Base-by-base conservation (phyloP, 2,113 vertebrate species). In the Ammospiza caudacuta region DNA sequence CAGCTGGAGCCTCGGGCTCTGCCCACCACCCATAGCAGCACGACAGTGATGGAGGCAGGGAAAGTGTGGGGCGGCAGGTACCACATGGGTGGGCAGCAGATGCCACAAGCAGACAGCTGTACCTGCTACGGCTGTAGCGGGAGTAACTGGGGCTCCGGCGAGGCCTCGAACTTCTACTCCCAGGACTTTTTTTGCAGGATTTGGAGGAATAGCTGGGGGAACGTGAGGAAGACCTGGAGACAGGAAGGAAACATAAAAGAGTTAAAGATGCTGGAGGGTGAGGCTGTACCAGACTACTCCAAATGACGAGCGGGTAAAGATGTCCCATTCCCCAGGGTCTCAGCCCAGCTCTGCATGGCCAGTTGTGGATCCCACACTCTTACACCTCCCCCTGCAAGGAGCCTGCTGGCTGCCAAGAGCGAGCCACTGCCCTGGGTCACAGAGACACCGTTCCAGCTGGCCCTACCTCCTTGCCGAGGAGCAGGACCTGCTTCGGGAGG, bases 101-200 rank as follows among this genome's bases (percentile, higher is more conserved):
- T 35, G 62, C 0, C 22, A 18, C 28, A 2, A 46, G n/a, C 15
- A 16, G 63, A 24, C 1, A n/a, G 47, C 58, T 4, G 87, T 98
- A 99, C 99, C 99, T 99, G 98, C 97, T 96, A 9, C 96, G 96
- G 62, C 98, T 99, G 97, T 99, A 98, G 96, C 98, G 98, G 27
- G 98, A 98, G 96, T 98, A 98, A 96, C 98, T 99, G 76, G 98
- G 98, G 92, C 98, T 99, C 88, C 98, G 97, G 37, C 97, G 97
- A 17, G 97, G 97, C 73, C 98, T 98, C 7, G 97, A 97, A 70
- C 98, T 98, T 93, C 98, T 95, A 92, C 97, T 98, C 44, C 97
- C 95, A 33, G 98, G 98, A 68, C 98, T 98, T 94, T 97, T 98
- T 80, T 98, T 98, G 96, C 98, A 98, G 44, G 98, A 98, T 90